Base-by-base conservation (phyloP, 1,140 invertebrate genomes). In the Pseudomyrmex concolor region DNA sequence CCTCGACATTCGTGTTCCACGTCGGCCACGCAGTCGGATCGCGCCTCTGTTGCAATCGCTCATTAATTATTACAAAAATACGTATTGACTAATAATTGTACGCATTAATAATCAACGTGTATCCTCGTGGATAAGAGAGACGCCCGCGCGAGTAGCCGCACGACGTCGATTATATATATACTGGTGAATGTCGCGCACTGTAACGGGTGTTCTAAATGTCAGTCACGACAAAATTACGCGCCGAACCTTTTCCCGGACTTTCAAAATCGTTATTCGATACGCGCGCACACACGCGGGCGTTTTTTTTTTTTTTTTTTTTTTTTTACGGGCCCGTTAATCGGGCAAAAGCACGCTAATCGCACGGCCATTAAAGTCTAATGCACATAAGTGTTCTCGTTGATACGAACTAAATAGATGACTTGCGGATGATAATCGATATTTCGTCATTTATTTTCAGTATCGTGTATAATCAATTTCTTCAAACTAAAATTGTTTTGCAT, bases 181-280 rank as follows among this genome's bases (percentile, higher is more conserved):
- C 25, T 3, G 25, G 85, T 86, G 90, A 91, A 90, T 88, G 90
- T 84, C 89, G 89, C 34, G 34, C 34, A 34, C 70, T 84, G 81
- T 88, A 89, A 90, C 89, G 88, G 88, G 72, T 90, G 91, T 89
- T 91, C 89, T 88, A 91, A 92, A 91, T 91, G 90, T 90, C 90
- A 91, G 88, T 87, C 90, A 84, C 90, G 87, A 86, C 85, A 70
- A 88, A 88, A 87, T 88, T 88, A 87, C 86, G 85, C 70, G 80
- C 63, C 57, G 81, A 62, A 48, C 59, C 74, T 60, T 87, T 87
- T 87, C 84, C 87, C 74, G 34, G 71, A 84, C 86, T 87, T 87
- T 87, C 85, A 84, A 87, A 87, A 84, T 57, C 73, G 85, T 34
- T 13, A 13, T 57, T 74, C 86, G 70, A 80, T 48, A 74, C 19